phyloP scores from a whole-genome alignment of 1,140 invertebrate genomes.

The Aphelinus atriplicis region DNA sequence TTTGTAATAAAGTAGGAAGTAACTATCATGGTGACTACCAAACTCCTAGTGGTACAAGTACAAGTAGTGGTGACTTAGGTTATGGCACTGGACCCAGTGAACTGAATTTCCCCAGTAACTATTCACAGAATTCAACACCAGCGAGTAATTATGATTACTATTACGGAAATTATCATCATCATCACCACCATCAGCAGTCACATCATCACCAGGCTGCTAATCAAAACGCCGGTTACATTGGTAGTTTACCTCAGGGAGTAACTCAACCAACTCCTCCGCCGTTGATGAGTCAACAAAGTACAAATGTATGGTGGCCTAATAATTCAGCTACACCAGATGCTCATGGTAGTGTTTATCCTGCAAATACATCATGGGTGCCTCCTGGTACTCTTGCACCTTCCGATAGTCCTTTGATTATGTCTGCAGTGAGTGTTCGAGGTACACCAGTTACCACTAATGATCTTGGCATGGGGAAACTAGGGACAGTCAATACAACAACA shows the following conservation, averaged over 20 bases:
- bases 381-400: not conserved
- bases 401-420: slow-evolving; percentile 2
- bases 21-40: slow-evolving; percentile 59
- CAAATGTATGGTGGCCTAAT: slow-evolving; percentile 60
- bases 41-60: slow-evolving; percentile 64
- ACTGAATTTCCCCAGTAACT: slow-evolving; percentile 63
- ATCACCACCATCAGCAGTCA: slow-evolving; percentile 36
- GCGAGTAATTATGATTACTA: slow-evolving; percentile 64
- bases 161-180: slow-evolving; percentile 60
- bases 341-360: slow-evolving; percentile 45
- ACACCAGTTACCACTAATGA: not conserved
- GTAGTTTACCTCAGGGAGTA: slow-evolving; percentile 52
- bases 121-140: slow-evolving; percentile 64
- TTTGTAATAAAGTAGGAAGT: slow-evolving; percentile 50
- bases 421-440: not conserved
- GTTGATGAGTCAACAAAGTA: slow-evolving; percentile 53
- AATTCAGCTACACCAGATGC: slow-evolving; percentile 43
- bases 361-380: slow-evolving; percentile 51
- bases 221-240: slow-evolving; percentile 52
- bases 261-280: slow-evolving; percentile 46
- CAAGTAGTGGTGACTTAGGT: slow-evolving; percentile 64
- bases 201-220: slow-evolving; percentile 29
- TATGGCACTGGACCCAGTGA: slow-evolving; percentile 69
- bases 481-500: not conserved
- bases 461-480: not conserved